phyloP scores from a whole-genome alignment of 2,888 invertebrate species.

The Chironomus tentans region DNA sequence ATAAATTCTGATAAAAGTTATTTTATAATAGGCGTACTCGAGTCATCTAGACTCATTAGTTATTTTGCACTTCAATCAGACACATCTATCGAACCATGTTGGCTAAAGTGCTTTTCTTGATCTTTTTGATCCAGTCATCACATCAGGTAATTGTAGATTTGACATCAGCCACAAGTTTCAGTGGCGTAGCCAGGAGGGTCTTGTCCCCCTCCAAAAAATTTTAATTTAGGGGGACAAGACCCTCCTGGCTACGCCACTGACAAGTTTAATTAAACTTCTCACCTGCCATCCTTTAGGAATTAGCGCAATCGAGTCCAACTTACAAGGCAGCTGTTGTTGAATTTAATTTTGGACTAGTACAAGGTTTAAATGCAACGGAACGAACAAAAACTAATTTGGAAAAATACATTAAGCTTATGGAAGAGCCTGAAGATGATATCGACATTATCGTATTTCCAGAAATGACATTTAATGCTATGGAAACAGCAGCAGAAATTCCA shows the following conservation, averaged over 20 bases:
- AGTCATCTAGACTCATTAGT: not conserved
- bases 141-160: not conserved
- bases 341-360: slow-evolving; percentile 35
- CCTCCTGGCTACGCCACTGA: too few species aligned
- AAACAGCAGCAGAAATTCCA: slow-evolving; percentile 34
- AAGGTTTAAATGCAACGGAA: slow-evolving; percentile 31
- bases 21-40: not conserved
- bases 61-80: not conserved
- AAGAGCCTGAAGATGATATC: slow-evolving; percentile 39
- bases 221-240: too few species aligned
- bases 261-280: too few species aligned
- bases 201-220: too few species aligned
- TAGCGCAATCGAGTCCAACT: slow-evolving; percentile 42
- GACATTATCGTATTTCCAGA: slow-evolving; percentile 78
- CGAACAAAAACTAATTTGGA: slow-evolving; percentile 30
- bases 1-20: not conserved
- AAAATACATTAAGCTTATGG: slow-evolving; percentile 34
- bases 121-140: not conserved
- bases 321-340: slow-evolving; percentile 58
- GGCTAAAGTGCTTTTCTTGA: not conserved
- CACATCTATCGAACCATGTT: not conserved
- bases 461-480: slow-evolving; percentile 41
- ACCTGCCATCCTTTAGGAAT: slow-evolving; percentile 36
- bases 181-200: too few species aligned
- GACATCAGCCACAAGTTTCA: too few species aligned